Evolutionary conservation across 2,888 invertebrate species (phyloP).

Genomic region (Hanleya hanleyi): DNA sequence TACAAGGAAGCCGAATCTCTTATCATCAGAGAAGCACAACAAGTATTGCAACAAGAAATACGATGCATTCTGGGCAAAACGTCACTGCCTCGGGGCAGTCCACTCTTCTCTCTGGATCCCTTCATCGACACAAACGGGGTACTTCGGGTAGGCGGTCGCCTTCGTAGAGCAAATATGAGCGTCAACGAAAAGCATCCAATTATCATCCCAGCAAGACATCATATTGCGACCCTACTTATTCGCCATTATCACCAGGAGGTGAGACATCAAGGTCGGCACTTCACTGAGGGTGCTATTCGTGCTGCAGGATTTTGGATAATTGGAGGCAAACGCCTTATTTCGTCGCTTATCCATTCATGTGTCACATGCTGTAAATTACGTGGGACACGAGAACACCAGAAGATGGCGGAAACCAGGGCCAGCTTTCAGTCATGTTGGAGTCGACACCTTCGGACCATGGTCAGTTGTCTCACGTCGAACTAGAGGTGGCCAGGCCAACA

Average conservation of each 20-base stretch:
- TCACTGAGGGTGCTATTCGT: slow-evolving; percentile 12
- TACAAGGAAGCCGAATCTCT: background rate
- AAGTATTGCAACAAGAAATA: background rate
- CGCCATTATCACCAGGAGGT: slow-evolving; percentile 8
- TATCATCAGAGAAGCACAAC: background rate
- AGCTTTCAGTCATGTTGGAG: background rate
- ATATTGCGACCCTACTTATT: slow-evolving; percentile 6
- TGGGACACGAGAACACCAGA: slow-evolving; percentile 17
- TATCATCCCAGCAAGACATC: background rate
- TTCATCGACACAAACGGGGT: background rate
- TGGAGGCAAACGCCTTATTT: background rate
- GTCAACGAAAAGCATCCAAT: slow-evolving; percentile 5
- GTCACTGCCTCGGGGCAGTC: background rate
- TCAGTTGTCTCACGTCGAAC: slow-evolving; percentile 21
- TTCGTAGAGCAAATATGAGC: background rate
- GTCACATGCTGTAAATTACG: slow-evolving; percentile 27
- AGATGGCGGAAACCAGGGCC: slow-evolving; percentile 23
- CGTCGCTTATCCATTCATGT: slow-evolving; percentile 21
- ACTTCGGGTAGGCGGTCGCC: background rate
- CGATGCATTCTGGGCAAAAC: background rate
- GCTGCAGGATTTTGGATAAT: slow-evolving; percentile 4
- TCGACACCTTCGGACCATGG: slow-evolving; percentile 16
- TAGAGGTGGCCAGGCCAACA: slow-evolving; percentile 28
- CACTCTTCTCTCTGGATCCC: background rate
- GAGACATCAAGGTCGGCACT: slow-evolving; percentile 16